phyloP scores from a whole-genome alignment of 1,140 invertebrate species.

The Brachionus koreanus region DNA sequence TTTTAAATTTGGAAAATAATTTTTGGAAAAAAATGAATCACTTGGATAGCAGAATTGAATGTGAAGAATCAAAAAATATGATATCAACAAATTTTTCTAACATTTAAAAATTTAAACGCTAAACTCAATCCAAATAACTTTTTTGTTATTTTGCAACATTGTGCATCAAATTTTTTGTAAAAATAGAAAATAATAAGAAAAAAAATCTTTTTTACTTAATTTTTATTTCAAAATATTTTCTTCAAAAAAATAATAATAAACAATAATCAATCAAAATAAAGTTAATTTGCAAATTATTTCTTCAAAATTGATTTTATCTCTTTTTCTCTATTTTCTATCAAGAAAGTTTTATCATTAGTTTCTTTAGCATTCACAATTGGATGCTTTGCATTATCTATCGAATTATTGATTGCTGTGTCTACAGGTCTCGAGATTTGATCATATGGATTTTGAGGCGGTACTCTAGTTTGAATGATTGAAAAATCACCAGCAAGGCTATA shows the following conservation, averaged over 20 bases:
- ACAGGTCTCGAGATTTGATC: conserved; percentile 19
- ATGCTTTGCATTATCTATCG: conserved; percentile 13
- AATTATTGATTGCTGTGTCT: conserved; percentile 13
- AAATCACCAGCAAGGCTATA: conserved; percentile 32
- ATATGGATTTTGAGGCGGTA: conserved; percentile 30
- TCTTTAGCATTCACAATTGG: conserved; percentile 14
- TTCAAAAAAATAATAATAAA: background rate
- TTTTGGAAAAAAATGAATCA: too few relatives aligned
- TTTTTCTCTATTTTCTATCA: background rate
- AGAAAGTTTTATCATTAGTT: background rate
- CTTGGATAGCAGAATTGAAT: too few relatives aligned
- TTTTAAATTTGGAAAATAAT: background rate
- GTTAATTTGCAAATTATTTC: background rate
- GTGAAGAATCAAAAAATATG: too few relatives aligned
- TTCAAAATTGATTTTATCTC: conserved; percentile 16
- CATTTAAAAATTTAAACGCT: too few relatives aligned
- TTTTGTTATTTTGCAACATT: too few relatives aligned
- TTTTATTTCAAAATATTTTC: background rate
- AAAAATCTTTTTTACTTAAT: too few relatives aligned
- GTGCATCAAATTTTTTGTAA: too few relatives aligned
- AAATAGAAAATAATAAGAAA: too few relatives aligned
- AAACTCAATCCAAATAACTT: too few relatives aligned
- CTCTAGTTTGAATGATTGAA: conserved; percentile 28
- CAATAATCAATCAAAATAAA: background rate
- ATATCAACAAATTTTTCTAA: too few relatives aligned